A percentile compares a stretch with the other conserved stretches of the same genome.
Conservation (phyloP, 2,113 vertebrate genomes). For the Nipponia nippon region DNA sequence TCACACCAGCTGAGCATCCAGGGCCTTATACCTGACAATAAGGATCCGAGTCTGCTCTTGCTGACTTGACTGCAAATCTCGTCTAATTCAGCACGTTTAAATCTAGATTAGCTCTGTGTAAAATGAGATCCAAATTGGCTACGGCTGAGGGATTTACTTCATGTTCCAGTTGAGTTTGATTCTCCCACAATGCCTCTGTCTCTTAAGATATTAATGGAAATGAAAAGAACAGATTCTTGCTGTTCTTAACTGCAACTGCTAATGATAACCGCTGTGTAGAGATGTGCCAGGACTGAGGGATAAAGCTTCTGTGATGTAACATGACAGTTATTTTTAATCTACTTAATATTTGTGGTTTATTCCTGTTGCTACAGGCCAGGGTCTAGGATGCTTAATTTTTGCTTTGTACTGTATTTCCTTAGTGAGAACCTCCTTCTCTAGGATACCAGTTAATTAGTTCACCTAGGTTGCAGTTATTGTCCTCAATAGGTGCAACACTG, state of each 20-base stretch:
- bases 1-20: not conserved
- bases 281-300: not conserved
- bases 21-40: not conserved
- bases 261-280: not conserved
- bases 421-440: not conserved
- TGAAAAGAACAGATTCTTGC: not conserved
- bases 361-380: not conserved
- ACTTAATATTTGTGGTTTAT: slow-evolving; percentile 1
- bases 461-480: not conserved
- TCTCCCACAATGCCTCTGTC: not conserved
- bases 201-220: not conserved
- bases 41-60: rapidly evolving
- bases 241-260: not conserved
- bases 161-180: not conserved
- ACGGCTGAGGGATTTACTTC: not conserved
- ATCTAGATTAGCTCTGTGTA: not conserved
- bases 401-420: not conserved
- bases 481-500: not conserved
- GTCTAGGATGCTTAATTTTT: not conserved
- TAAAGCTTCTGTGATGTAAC: not conserved
- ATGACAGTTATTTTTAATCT: slow-evolving; percentile 4
- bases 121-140: not conserved
- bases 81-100: not conserved
- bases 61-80: not conserved
- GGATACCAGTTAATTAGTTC: not conserved